A percentile compares a stretch with the other conserved stretches of the same genome.
These are phyloP conservation scores for Bothrops alternatus DNA, from an alignment of 2,797 vertebrate genomes.

Conservation along the genomic window DNA sequence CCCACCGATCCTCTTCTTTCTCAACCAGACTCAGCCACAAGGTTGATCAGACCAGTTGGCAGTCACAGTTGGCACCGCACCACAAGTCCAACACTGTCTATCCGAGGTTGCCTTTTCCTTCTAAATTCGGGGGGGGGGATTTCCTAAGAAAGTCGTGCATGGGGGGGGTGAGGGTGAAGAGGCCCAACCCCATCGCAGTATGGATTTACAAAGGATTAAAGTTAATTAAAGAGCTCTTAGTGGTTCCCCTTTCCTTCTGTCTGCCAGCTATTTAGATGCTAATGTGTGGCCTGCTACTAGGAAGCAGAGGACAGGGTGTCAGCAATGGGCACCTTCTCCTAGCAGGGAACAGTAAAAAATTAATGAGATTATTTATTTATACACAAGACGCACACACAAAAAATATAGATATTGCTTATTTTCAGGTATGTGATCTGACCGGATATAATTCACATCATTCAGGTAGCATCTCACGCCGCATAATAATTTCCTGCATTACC, in stretches of 20 bases:
- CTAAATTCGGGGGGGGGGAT: constrained; percentile 39
- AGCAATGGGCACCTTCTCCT: constrained; percentile 58
- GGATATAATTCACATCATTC: constrained; percentile 64
- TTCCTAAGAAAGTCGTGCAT: constrained; percentile 61
- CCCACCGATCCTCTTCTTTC: constrained; percentile 17
- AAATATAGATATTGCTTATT: constrained; percentile 49
- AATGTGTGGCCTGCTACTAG: constrained; percentile 68
- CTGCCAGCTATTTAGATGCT: constrained; percentile 80
- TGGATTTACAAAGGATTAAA: constrained; percentile 78
- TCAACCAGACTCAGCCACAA: constrained; percentile 41
- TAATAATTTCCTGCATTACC: constrained; percentile 61
- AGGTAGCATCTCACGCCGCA: constrained; percentile 54
- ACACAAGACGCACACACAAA: not conserved
- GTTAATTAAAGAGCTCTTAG: constrained; percentile 80
- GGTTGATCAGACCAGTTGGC: constrained; percentile 53
- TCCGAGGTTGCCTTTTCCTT: constrained; percentile 13
- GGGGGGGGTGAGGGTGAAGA: constrained; percentile 24
- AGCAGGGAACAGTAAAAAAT: constrained; percentile 52
- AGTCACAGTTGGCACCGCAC: constrained; percentile 35
- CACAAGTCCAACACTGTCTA: constrained; percentile 43
- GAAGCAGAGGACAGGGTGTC: constrained; percentile 63
- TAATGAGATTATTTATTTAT: constrained; percentile 54
- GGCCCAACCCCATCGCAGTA: constrained; percentile 68
- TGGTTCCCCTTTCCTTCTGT: constrained; percentile 70
- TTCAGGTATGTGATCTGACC: constrained; percentile 55